These are phyloP conservation scores for rabbit (Oryctolagus cuniculus) DNA, from an alignment of 2,113 vertebrate species.

Conservation along the genomic window mOryCun1.1 NC_091451.1:13064501-13065000, in stretches of 20 bases:
- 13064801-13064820: neutral
- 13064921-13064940: constrained; percentile 5
- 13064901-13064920: neutral
- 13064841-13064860: neutral
- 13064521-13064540: no score
- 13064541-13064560: no score
- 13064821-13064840: constrained; percentile 29
- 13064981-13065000: neutral
- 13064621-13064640: no score
- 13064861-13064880: neutral
- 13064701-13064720: no score
- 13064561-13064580: no score
- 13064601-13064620: no score
- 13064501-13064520: no score
- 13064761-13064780: neutral
- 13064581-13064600: no score
- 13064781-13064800: constrained; percentile 19
- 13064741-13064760: neutral
- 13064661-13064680: no score
- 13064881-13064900: neutral
- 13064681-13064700: no score
- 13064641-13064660: no score
- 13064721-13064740: no score
- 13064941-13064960: neutral
- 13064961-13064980: neutral